Conservation (phyloP, 2,797 vertebrate species). For the Limnodromus scolopaceus region DNA sequence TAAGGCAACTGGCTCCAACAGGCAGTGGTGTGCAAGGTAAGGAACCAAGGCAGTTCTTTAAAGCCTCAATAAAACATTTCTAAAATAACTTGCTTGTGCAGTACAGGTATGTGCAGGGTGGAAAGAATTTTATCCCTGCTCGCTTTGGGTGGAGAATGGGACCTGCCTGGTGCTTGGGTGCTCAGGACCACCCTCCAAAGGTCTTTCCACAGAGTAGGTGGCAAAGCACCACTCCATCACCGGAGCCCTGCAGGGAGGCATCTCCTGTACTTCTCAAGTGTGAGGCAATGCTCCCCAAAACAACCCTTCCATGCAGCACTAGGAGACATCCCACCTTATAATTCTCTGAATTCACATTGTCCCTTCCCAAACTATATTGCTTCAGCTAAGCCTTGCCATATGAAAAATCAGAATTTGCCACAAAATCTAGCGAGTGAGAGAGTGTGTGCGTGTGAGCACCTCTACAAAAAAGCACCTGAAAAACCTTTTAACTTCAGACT, state of each 20-base stretch:
- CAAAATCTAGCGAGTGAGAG: not conserved
- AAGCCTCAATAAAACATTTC: not conserved
- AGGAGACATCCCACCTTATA: not conserved
- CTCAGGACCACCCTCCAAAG: not conserved
- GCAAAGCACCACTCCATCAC: not conserved
- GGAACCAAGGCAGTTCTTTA: not conserved
- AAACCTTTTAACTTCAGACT: not conserved
- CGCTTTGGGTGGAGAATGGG: rapidly evolving
- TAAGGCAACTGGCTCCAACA: not conserved
- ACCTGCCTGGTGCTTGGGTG: not conserved
- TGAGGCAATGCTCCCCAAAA: rapidly evolving
- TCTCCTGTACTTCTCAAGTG: not conserved
- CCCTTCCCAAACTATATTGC: not conserved
- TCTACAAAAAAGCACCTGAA: not conserved
- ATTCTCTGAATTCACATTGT: not conserved
- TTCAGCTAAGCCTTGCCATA: not conserved
- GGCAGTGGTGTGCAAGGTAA: not conserved
- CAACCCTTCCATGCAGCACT: not conserved
- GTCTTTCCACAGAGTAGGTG: rapidly evolving
- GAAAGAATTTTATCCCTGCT: not conserved
- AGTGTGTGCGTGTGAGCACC: rapidly evolving
- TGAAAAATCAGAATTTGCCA: not conserved
- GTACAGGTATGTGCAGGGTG: rapidly evolving
- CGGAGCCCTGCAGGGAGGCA: not conserved
- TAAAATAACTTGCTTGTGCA: not conserved